Evolutionary conservation across 2,888 invertebrate genomes (phyloP).

Genomic region (Lordiphosa andalusiaca): DNA sequence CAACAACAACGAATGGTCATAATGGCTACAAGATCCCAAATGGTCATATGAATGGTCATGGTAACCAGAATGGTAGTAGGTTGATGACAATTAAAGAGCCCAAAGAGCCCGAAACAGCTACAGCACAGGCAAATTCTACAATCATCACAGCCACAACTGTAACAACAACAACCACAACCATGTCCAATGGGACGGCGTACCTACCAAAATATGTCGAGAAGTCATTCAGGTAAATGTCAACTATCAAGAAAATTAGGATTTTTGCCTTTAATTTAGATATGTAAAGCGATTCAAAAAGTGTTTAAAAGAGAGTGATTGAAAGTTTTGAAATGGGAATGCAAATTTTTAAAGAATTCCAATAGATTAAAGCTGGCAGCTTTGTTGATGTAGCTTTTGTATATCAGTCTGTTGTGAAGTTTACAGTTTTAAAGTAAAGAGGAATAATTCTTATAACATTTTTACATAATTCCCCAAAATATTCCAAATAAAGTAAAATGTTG

Average conservation of each 20-base stretch:
- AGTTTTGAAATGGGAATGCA: too few relatives aligned
- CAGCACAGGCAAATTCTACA: not conserved
- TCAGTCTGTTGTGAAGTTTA: too few relatives aligned
- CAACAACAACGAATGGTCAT: conserved; percentile 31
- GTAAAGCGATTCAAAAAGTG: not conserved
- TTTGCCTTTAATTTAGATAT: conserved; percentile 14
- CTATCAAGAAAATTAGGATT: conserved; percentile 11
- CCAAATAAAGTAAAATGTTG: too few relatives aligned
- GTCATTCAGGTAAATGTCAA: conserved; percentile 80
- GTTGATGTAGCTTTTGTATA: too few relatives aligned
- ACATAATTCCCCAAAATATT: too few relatives aligned
- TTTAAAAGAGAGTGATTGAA: too few relatives aligned
- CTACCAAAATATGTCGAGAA: conserved; percentile 80
- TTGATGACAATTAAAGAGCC: conserved; percentile 19
- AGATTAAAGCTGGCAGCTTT: too few relatives aligned
- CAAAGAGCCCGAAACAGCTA: conserved; percentile 5
- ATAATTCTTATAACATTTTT: too few relatives aligned
- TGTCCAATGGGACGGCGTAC: conserved; percentile 70
- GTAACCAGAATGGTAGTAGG: conserved; percentile 26
- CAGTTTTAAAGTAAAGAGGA: too few relatives aligned
- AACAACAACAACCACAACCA: conserved; percentile 25
- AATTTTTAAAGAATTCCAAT: too few relatives aligned
- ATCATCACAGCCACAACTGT: conserved; percentile 26
- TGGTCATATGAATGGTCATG: conserved; percentile 30
- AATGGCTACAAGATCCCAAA: conserved; percentile 15